phyloP scores from a whole-genome alignment of 2,113 vertebrate species.

The Barnardius zonarius region DNA sequence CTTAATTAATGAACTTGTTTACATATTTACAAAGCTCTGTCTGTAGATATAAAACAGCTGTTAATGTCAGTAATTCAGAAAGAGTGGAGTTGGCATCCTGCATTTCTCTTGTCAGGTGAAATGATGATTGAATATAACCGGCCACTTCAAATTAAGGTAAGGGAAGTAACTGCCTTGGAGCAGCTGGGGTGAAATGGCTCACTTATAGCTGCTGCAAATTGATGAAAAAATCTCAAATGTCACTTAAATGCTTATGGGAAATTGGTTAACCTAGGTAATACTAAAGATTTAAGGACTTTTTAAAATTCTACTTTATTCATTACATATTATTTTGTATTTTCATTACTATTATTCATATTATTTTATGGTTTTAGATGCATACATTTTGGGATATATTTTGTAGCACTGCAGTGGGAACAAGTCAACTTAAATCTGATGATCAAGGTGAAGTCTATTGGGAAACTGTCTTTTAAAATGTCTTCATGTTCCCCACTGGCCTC shows the following conservation, averaged over 20 bases:
- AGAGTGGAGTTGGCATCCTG: background rate
- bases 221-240: background rate
- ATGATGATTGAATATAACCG: background rate
- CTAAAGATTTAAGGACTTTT: no score
- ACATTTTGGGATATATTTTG: rapidly evolving
- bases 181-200: background rate
- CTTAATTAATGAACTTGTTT: conserved; percentile 23
- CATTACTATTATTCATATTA: background rate
- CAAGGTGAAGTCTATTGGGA: background rate
- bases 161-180: background rate
- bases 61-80: background rate
- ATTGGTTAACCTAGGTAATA: background rate
- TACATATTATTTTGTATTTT: rapidly evolving
- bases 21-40: background rate
- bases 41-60: background rate
- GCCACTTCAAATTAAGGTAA: background rate
- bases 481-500: background rate
- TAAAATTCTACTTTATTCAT: background rate
- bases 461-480: background rate
- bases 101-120: background rate
- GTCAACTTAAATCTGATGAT: background rate
- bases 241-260: background rate
- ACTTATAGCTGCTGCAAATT: background rate
- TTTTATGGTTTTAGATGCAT: rapidly evolving
- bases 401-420: rapidly evolving